A percentile compares a stretch with the other conserved stretches of the same genome.
phyloP scores from a whole-genome alignment of 2,888 invertebrate genomes.

The Ichneumoninae sp. region DNA sequence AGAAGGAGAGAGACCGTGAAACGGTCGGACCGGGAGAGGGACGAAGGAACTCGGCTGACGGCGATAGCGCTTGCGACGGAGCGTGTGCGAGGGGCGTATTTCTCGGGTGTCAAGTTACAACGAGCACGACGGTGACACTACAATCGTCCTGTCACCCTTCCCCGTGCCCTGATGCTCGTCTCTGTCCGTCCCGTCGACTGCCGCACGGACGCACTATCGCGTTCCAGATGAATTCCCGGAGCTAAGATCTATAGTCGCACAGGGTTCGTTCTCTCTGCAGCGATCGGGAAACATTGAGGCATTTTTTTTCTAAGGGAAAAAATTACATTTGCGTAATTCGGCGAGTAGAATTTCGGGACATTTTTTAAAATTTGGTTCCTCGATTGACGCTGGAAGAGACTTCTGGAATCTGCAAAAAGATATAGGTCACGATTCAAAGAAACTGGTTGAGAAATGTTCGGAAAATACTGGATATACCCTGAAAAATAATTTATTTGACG shows the following conservation, averaged over 20 bases:
- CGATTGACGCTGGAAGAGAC: too few species aligned
- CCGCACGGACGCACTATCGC: neutral
- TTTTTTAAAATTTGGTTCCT: too few species aligned
- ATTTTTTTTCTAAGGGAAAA: neutral
- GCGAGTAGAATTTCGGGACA: neutral
- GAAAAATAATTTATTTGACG: too few species aligned
- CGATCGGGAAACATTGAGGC: neutral
- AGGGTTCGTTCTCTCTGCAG: neutral
- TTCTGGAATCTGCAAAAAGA: too few species aligned
- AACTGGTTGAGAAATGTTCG: too few species aligned
- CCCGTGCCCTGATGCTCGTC: constrained; percentile 50
- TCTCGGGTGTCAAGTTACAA: constrained; percentile 80
- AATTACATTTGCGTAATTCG: neutral
- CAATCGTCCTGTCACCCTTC: constrained; percentile 79
- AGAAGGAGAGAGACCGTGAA: constrained; percentile 13
- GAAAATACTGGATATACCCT: too few species aligned
- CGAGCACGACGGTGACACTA: constrained; percentile 75
- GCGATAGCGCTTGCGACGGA: constrained; percentile 66
- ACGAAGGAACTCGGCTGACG: constrained; percentile 58
- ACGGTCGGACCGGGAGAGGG: constrained; percentile 36
- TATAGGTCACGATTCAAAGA: too few species aligned
- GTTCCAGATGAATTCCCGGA: neutral
- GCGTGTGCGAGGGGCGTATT: constrained; percentile 80
- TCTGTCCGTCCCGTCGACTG: constrained; percentile 10
- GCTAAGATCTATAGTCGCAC: neutral